A percentile compares a stretch with the other conserved stretches of the same genome.
These are phyloP conservation scores for Acyrthosiphon pisum DNA, from an alignment of 1,140 invertebrate species.

Conservation along the genomic window DNA sequence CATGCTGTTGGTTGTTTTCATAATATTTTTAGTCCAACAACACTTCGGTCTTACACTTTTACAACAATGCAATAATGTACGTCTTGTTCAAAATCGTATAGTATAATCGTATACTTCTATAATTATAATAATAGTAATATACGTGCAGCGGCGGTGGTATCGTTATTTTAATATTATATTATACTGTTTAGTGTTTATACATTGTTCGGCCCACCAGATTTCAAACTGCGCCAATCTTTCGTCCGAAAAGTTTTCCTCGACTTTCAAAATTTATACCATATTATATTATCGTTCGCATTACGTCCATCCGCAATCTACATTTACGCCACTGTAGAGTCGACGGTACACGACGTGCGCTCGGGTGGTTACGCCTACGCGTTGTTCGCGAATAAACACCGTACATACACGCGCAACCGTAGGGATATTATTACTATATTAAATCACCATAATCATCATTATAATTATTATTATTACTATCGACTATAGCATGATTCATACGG, in stretches of 20 bases:
- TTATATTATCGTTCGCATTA: not conserved
- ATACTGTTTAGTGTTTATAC: not conserved
- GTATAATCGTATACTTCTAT: not conserved
- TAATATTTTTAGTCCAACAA: not conserved
- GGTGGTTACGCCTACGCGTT: not conserved
- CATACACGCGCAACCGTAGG: not conserved
- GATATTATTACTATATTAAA: not conserved
- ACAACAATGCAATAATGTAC: not conserved
- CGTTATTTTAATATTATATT: not conserved
- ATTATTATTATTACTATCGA: not conserved
- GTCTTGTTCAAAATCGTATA: no score
- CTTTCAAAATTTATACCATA: not conserved
- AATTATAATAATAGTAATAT: not conserved
- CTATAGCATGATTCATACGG: not conserved
- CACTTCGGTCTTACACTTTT: not conserved
- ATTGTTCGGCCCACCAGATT: not conserved
- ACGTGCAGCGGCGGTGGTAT: not conserved
- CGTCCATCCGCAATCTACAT: not conserved
- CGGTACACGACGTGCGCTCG: not conserved
- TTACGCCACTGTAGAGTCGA: not conserved
- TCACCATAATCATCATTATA: not conserved
- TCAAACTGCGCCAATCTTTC: not conserved
- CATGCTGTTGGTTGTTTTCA: not conserved
- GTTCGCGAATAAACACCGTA: not conserved
- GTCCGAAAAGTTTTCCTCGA: not conserved